These are phyloP conservation scores for Prosopocoilus inquinatus DNA, from an alignment of 2,888 invertebrate genomes.

Conservation along the genomic window DNA sequence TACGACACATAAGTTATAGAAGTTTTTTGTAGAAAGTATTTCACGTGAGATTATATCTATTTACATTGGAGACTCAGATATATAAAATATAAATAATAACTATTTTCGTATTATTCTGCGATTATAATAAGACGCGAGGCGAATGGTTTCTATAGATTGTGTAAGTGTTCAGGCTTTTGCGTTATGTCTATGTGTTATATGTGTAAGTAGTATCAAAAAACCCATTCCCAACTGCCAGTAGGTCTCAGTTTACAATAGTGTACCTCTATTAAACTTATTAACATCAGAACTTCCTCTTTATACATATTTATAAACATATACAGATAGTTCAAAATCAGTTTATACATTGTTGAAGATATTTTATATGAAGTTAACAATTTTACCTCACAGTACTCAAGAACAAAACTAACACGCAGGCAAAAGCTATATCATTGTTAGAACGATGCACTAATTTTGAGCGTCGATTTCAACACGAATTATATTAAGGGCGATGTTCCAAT, in stretches of 20 bases:
- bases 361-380: constrained; percentile 37
- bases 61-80: constrained; percentile 48
- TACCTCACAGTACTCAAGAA: constrained; percentile 33
- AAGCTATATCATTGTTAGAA: constrained; percentile 9
- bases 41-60: constrained; percentile 48
- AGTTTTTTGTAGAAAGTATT: constrained; percentile 45
- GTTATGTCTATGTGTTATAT: constrained; percentile 44
- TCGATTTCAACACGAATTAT: not conserved
- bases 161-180: constrained; percentile 42
- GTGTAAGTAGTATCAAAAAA: constrained; percentile 30
- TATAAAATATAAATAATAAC: constrained; percentile 43
- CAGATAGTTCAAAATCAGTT: constrained; percentile 28
- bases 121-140: constrained; percentile 36
- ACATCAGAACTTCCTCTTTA: constrained; percentile 13
- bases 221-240: constrained; percentile 37
- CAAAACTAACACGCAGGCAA: constrained; percentile 15
- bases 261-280: constrained; percentile 22
- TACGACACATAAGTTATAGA: constrained; percentile 44
- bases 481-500: not conserved
- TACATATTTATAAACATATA: constrained; percentile 15
- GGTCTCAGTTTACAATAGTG: constrained; percentile 23
- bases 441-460: not conserved
- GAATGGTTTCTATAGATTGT: constrained; percentile 34
- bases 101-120: constrained; percentile 48
- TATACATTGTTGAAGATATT: constrained; percentile 36